Conservation (phyloP, 2,888 invertebrate genomes). For the Plagiodera versicolora region DNA sequence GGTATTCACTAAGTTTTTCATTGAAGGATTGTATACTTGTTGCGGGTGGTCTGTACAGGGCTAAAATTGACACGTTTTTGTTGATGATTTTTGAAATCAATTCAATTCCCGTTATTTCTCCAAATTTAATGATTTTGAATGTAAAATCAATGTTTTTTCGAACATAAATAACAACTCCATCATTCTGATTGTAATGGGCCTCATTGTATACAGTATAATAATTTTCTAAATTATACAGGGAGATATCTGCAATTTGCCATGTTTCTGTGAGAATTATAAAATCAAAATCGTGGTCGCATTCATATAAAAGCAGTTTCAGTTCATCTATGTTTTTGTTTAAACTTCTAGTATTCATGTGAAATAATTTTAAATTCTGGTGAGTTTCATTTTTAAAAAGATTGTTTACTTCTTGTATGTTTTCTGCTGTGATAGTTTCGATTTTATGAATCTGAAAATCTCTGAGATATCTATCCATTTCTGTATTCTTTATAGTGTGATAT, state of each 20-base stretch:
- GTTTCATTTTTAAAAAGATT: conserved; percentile 3
- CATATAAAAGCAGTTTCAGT: too few relatives aligned
- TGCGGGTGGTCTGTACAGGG: conserved; percentile 2
- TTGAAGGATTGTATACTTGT: conserved; percentile 5
- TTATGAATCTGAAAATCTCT: conserved; percentile 4
- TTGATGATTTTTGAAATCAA: background rate
- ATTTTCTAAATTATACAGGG: conserved; percentile 4
- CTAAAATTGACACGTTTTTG: conserved; percentile 1
- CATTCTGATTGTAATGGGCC: too few relatives aligned
- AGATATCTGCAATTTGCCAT: conserved; percentile 8
- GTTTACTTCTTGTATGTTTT: conserved; percentile 7
- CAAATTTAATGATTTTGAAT: background rate
- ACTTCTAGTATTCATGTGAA: too few relatives aligned
- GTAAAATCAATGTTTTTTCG: too few relatives aligned
- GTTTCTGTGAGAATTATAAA: conserved; percentile 7
- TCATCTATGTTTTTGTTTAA: too few relatives aligned
- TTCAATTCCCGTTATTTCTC: conserved; percentile 7
- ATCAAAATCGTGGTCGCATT: conserved; percentile 9
- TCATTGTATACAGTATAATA: conserved; percentile 5
- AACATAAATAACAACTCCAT: too few relatives aligned
- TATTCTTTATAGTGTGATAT: background rate
- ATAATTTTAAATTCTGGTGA: too few relatives aligned
- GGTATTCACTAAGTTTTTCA: conserved; percentile 5
- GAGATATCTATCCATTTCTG: background rate
- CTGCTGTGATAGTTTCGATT: conserved; percentile 1